Conservation (phyloP, 2,888 invertebrate genomes). For the Xylota segnis region DNA sequence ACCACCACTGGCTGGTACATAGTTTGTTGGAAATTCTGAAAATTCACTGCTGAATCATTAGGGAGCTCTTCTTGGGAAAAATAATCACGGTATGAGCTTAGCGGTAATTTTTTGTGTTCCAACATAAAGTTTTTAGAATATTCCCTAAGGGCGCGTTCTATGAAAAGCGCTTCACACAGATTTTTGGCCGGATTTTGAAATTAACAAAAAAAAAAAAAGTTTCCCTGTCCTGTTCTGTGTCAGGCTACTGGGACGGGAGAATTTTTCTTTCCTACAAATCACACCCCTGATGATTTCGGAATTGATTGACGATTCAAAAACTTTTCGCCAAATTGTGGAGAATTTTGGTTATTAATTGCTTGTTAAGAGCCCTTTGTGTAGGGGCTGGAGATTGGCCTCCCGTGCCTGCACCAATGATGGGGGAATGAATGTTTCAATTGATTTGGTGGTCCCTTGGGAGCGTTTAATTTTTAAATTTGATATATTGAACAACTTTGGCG, state of each 20-base stretch:
- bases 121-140: constrained; percentile 34
- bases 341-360: constrained; percentile 65
- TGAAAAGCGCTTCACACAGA: background rate
- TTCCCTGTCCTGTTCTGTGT: background rate
- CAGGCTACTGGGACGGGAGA: background rate
- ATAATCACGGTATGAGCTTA: constrained; percentile 43
- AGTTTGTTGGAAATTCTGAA: constrained; percentile 33
- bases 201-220: constrained; percentile 36
- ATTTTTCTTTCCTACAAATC: constrained; percentile 50
- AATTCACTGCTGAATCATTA: constrained; percentile 56
- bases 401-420: background rate
- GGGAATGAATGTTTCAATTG: constrained; percentile 17
- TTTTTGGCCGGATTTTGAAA: constrained; percentile 31
- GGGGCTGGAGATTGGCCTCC: background rate
- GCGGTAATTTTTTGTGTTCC: constrained; percentile 30
- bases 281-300: constrained; percentile 67
- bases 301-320: constrained; percentile 67
- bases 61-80: constrained; percentile 28
- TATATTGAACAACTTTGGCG: background rate
- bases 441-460: background rate
- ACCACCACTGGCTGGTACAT: background rate
- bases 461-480: background rate
- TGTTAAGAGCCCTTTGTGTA: constrained; percentile 47
- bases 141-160: constrained; percentile 15
- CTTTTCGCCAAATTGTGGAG: constrained; percentile 38